Conservation (phyloP, 1,140 invertebrate species). For the Gryllus bimaculatus region DNA sequence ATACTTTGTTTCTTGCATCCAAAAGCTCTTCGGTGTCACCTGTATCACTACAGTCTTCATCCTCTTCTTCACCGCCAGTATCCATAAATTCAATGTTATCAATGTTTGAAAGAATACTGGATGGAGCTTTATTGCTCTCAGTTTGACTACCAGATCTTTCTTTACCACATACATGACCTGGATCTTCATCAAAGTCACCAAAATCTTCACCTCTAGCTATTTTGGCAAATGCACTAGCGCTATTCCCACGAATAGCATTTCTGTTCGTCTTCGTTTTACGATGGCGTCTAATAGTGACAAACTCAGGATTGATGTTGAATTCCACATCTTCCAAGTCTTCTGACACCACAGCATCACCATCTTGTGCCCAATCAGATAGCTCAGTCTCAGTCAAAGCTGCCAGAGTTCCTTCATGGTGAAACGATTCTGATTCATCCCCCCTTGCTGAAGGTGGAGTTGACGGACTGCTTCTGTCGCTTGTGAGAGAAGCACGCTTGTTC, state of each 20-base stretch:
- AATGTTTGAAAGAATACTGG: conserved; percentile 30
- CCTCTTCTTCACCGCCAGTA: conserved; percentile 49
- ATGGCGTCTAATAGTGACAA: conserved; percentile 39
- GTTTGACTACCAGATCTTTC: conserved; percentile 25
- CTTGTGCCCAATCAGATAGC: conserved; percentile 73
- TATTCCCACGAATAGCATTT: conserved; percentile 26
- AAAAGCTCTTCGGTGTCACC: conserved; percentile 29
- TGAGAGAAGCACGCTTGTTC: conserved; percentile 13
- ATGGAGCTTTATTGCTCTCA: conserved; percentile 19
- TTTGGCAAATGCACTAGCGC: conserved; percentile 24
- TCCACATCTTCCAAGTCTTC: conserved; percentile 61
- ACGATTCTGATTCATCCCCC: conserved; percentile 34
- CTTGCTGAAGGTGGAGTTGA: conserved; percentile 34
- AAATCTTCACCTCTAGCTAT: conserved; percentile 36
- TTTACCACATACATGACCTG: conserved; percentile 34
- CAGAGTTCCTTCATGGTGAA: conserved; percentile 46
- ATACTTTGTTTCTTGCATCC: conserved; percentile 39
- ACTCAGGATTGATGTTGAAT: conserved; percentile 46
- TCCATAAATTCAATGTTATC: conserved; percentile 66
- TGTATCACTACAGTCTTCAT: conserved; percentile 27
- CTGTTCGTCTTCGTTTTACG: conserved; percentile 34
- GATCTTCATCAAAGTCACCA: conserved; percentile 29
- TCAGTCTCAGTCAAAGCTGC: conserved; percentile 67
- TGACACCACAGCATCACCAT: conserved; percentile 53
- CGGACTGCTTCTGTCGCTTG: conserved; percentile 40